Evolutionary conservation across 2,113 vertebrate species (phyloP), one percentile per base, ranked within the genome.

Genomic region (Brevimyrus niger): DNA sequence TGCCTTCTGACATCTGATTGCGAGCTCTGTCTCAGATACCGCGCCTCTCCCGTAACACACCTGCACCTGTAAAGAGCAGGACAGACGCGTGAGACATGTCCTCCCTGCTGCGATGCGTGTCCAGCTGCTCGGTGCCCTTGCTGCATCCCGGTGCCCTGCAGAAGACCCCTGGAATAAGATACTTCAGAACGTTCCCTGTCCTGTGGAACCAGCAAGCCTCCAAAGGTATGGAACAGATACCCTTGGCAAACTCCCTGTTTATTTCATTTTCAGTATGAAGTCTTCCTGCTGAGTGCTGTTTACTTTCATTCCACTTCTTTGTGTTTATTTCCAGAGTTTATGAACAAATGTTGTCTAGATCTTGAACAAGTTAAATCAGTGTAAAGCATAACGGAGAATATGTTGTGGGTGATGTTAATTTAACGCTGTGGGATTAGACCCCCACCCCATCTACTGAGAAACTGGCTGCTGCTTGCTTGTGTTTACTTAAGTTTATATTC

Each of bases 171-270:
- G 92, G 93, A 89, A 93, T 91, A 88, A 94, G 95, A 87, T 90
- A 90, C 80, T 96, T 97, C 92, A 94, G 93, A 93, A 95, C 94
- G 58, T 96, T 95, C 90, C 93, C 94, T 48, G 90, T 90, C n/a
- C 92, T 96, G 91, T 94, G 93, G 93, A 93, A 96, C 93, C 93
- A 96, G 90, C 90, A 94, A 51, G 90, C 93, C 87, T 85, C 92
- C 44, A 94, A 94, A 96, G 96, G 96, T 96, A 95, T 80, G 92
- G 27, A 27, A 69, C 10, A 89, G 19, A 51, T 48, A 7, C 50
- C 38, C 27, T 87, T 55, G 76, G 48, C 61, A 21, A 44, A 38
- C 19, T 50, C n/a, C 19, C 44, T 47, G 19, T 85, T 48, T 38
- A 69, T 73, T 9, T 31, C 38, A 51, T 44, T 61, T 84, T 83